Percentiles rank a stretch among this genome's conserved stretches.
Evolutionary conservation across 2,888 invertebrate species (phyloP).

Genomic region (Priocnemis perturbator): DNA sequence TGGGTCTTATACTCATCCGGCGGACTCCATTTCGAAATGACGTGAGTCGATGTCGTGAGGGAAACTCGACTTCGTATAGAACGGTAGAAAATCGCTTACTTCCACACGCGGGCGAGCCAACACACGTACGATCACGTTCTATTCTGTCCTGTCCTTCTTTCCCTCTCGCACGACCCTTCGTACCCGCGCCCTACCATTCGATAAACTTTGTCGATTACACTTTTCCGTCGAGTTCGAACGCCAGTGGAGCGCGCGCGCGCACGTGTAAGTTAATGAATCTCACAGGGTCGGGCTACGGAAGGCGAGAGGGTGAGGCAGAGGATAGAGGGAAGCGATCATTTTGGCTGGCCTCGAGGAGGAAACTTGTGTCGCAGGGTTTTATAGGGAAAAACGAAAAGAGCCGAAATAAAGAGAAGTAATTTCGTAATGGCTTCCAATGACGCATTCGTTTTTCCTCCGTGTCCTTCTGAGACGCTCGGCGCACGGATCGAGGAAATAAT

Average conservation of each 20-base stretch:
- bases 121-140: conserved; percentile 26
- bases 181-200: conserved; percentile 59
- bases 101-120: conserved; percentile 32
- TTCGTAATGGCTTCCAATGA: conserved; percentile 31
- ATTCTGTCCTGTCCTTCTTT: conserved; percentile 27
- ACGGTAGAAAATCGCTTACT: conserved; percentile 61
- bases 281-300: conserved; percentile 43
- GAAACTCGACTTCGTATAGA: conserved; percentile 32
- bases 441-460: background rate
- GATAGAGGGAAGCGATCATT: background rate
- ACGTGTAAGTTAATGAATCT: conserved; percentile 67
- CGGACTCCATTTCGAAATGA: too few species aligned
- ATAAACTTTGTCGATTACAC: conserved; percentile 73
- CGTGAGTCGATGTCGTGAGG: background rate
- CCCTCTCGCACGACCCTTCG: conserved; percentile 46
- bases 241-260: conserved; percentile 33
- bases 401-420: conserved; percentile 35
- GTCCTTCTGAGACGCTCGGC: background rate
- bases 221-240: conserved; percentile 62
- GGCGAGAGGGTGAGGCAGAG: conserved; percentile 37
- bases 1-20: too few species aligned
- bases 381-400: conserved; percentile 9
- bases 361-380: conserved; percentile 28
- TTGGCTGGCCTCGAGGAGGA: conserved; percentile 26
- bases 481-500: too few species aligned